Base-by-base conservation (phyloP, 2,797 vertebrate species). In the Notolabrus celidotus region DNA sequence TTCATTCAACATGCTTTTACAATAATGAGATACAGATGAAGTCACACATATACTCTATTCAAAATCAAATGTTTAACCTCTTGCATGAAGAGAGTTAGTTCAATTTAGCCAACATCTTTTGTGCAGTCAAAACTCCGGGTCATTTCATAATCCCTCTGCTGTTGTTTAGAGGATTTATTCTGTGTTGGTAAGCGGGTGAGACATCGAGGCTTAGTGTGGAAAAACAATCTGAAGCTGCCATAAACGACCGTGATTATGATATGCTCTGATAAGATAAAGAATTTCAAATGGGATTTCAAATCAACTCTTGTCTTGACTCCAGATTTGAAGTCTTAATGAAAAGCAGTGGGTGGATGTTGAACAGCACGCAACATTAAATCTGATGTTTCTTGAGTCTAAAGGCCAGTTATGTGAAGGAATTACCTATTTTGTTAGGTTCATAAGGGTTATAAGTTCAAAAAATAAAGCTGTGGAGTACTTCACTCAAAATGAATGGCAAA, bases 21-120 rank as follows among this genome's bases (percentile, higher is more conserved):
- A 47, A 39, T 75, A 79, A 87, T 85, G 68, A 86, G 50, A 68
- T 62, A 53, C 62, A 52, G 63, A 71, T 52, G 36, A 71, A 64
- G 51, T 82, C 76, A 71, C 70, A 70, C 65, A 70, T 58, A 67
- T 29, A 41, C 54, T 81, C 64, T 42, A 41, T 83, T 74, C 47
- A 71, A 74, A 70, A 83, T 58, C 12, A 64, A 82, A 67, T 56
- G 60, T 59, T 58, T 61, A 78, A 58, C 42, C 3, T 27, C 72
- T 50, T 73, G 68, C 20, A 46, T 47, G 53, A 70, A 79, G 33
- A 12, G 16, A 10, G 11, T 10, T n/a, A 36, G 41, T 73, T 77
- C 58, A 46, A 80, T 74, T 66, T 38, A 67, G 69, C 29, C 17
- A 34, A 51, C 41, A 71, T 60, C 55, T 65, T n/a, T 59, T 23